phyloP scores from a whole-genome alignment of 2,113 vertebrate species.

The Dendropsophus ebraccatus region DNA sequence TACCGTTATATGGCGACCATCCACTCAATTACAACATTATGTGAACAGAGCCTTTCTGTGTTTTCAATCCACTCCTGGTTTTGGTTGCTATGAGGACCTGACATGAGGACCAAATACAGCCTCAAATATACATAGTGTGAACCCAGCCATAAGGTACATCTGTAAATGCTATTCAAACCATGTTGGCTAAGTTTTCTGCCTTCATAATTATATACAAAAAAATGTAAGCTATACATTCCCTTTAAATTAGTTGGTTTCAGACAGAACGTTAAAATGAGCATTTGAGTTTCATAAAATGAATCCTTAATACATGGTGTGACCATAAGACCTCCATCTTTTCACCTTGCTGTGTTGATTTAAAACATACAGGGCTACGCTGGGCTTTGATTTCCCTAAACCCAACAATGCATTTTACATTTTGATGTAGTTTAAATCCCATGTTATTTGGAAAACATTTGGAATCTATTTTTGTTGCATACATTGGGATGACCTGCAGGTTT shows the following conservation, averaged over 20 bases:
- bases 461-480: background rate
- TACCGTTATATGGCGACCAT: no score
- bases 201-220: no score
- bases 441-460: background rate
- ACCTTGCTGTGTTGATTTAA: background rate
- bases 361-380: background rate
- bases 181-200: no score
- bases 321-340: slow-evolving; percentile 6
- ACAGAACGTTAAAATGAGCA: background rate
- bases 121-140: no score
- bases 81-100: no score
- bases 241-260: background rate
- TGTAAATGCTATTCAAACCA: no score
- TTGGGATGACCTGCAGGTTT: background rate
- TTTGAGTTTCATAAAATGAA: background rate
- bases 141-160: no score
- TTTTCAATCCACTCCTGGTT: no score
- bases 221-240: no score
- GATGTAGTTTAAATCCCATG: slow-evolving; percentile 27
- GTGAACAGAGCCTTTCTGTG: no score
- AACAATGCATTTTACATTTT: slow-evolving; percentile 8
- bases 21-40: no score
- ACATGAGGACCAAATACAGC: no score
- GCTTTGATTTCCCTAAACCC: background rate
- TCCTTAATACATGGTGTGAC: background rate